A percentile compares a stretch with the other conserved stretches of the same genome.
Evolutionary conservation across 2,888 invertebrate genomes (phyloP).

Genomic region (Anthophora plumipes): DNA sequence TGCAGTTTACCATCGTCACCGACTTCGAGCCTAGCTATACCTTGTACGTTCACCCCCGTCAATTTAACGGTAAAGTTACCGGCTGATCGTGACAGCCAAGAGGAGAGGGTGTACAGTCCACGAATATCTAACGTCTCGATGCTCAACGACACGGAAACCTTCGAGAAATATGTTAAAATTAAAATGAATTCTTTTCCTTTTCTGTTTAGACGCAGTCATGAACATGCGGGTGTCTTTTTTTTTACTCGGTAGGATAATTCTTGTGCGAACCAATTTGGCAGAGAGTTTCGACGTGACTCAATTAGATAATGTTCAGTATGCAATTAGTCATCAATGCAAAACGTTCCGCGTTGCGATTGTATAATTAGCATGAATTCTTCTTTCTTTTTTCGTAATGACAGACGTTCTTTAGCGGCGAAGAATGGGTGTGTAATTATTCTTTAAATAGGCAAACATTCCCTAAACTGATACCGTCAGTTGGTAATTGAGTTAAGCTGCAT

Average conservation of each 20-base stretch:
- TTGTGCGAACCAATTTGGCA: conserved; percentile 39
- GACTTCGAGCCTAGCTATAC: conserved; percentile 89
- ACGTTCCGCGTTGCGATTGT: conserved; percentile 13
- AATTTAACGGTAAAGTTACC: conserved; percentile 93
- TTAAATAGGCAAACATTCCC: conserved; percentile 38
- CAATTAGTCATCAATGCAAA: conserved; percentile 29
- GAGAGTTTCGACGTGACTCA: conserved; percentile 11
- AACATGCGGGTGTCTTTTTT: neutral
- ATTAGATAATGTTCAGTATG: conserved; percentile 4
- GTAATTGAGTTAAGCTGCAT: neutral
- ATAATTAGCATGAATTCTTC: conserved; percentile 33
- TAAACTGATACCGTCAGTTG: neutral
- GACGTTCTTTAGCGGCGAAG: neutral
- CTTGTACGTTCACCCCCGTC: conserved; percentile 89
- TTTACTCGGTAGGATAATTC: conserved; percentile 7
- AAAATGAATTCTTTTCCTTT: conserved; percentile 1
- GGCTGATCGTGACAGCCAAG: conserved; percentile 88
- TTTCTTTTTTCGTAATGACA: conserved; percentile 10
- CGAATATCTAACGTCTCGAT: conserved; percentile 90
- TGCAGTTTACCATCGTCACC: conserved; percentile 91
- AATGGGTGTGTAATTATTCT: neutral
- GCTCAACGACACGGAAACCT: conserved; percentile 90
- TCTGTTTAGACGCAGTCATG: neutral
- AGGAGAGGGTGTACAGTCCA: conserved; percentile 91
- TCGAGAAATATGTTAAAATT: conserved; percentile 68